Percentiles rank a stretch among this genome's conserved stretches.
Conservation (phyloP, 2,797 vertebrate species). For the Parambassis ranga region DNA sequence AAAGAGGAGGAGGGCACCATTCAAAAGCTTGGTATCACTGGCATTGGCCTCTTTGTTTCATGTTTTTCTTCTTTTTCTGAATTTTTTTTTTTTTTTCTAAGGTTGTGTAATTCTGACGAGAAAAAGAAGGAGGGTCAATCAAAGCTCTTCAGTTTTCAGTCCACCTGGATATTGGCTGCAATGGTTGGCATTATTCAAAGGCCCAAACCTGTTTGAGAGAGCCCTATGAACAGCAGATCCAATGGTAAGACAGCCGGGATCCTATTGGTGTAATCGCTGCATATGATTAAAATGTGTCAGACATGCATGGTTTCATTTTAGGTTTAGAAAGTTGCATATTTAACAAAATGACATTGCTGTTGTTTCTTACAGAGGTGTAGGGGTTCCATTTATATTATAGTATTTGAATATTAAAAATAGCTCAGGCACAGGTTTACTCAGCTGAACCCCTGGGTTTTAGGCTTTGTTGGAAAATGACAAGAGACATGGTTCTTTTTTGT, state of each 20-base stretch:
- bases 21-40: constrained; percentile 56
- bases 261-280: constrained; percentile 17
- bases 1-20: constrained; percentile 57
- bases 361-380: not conserved
- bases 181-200: constrained; percentile 82
- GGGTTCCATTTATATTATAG: not conserved
- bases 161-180: constrained; percentile 67
- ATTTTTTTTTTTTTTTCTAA: constrained; percentile 20
- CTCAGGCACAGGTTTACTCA: constrained; percentile 3
- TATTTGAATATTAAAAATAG: not conserved
- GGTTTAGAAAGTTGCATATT: not conserved
- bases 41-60: constrained; percentile 47
- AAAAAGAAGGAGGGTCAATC: constrained; percentile 15
- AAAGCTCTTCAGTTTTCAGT: constrained; percentile 22
- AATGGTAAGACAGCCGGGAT: constrained; percentile 83
- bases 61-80: constrained; percentile 11
- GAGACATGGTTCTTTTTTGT: constrained; percentile 5
- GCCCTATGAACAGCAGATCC: constrained; percentile 83
- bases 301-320: not conserved
- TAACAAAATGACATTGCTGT: not conserved
- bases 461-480: constrained; percentile 6
- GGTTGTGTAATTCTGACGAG: constrained; percentile 19
- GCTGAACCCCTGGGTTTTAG: not conserved
- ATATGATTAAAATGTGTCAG: not conserved
- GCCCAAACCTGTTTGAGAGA: constrained; percentile 80